Base-by-base conservation (phyloP, 2,113 vertebrate genomes). In the Chiloscyllium plagiosum region DNA sequence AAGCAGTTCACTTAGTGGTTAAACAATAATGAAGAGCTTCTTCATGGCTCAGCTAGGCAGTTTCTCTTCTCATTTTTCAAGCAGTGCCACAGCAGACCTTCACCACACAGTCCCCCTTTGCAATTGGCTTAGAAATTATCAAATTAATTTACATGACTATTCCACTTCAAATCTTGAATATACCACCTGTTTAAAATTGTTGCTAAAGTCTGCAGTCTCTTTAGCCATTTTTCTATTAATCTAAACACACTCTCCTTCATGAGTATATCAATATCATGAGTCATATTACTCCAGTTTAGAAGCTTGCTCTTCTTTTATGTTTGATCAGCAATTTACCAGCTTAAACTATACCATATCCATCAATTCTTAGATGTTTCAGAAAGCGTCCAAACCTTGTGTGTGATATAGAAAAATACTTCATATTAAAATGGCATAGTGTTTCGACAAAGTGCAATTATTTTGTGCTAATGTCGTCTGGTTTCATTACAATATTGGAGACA, bases 1-100 rank as follows among this genome's bases (percentile, higher is more conserved):
- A 98, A 99, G 98, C 98, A 98, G 97, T 98, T 98, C 97, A 98
- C 98, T 98, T 97, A 98, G 98, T 98, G 98, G 97, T 97, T 97
- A 98, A 98, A 97, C 97, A 97, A 97, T 97, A 97, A 98, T 96
- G 97, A 98, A 97, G 97, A 98, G 98, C 98, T 96, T 98, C 98
- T 97, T 72, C 66, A 95, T 98, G 99, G 99, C 99, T 99, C 99
- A 99, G 99, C 98, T 97, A 98, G 98, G 99, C 99, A 99, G 98
- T 98, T 98, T 76, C 97, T 97, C 97, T 97, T 97, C 97, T 98
- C 97, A 97, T 98, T 97, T 97, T 97, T 97, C 96, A 97, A 97
- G 96, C 95, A 96, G 96, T 96, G 97, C 97, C 97, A 97, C 97
- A 97, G 97, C 98, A 97, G 97, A 98, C 97, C 97, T 96, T 95